Percentiles rank a stretch among this genome's conserved stretches.
phyloP scores from a whole-genome alignment of 2,888 invertebrate genomes.

The Netelia virgata region DNA sequence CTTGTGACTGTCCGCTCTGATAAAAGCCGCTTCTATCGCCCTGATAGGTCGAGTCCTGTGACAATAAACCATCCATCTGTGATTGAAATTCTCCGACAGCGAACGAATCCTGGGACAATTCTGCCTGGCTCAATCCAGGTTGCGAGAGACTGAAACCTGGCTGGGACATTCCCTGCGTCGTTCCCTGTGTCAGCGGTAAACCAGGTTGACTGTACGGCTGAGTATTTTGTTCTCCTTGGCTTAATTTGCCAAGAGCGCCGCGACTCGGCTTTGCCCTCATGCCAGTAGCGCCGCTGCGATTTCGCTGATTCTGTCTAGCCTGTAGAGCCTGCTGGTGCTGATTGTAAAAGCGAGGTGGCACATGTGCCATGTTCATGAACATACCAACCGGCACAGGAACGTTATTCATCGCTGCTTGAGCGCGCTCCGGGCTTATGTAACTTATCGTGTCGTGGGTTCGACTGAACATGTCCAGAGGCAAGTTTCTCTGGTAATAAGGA shows the following conservation, averaged over 20 bases:
- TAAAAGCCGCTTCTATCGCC: conserved; percentile 88
- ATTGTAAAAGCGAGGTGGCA: conserved; percentile 91
- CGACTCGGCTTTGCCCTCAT: conserved; percentile 77
- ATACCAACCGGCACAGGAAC: conserved; percentile 97
- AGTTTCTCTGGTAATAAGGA: conserved; percentile 84
- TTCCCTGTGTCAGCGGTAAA: conserved; percentile 84
- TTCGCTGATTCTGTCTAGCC: conserved; percentile 85
- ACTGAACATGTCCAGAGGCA: conserved; percentile 88
- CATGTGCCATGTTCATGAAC: conserved; percentile 95
- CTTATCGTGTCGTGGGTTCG: conserved; percentile 95
- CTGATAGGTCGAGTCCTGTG: conserved; percentile 96
- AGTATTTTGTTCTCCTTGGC: conserved; percentile 90
- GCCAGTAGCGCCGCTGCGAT: conserved; percentile 75
- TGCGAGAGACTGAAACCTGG: conserved; percentile 90
- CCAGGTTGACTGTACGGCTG: conserved; percentile 89
- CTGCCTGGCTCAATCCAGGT: conserved; percentile 89
- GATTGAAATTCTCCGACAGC: conserved; percentile 94
- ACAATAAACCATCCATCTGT: conserved; percentile 97
- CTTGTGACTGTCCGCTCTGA: conserved; percentile 86
- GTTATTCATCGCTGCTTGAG: conserved; percentile 90
- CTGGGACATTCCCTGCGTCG: conserved; percentile 90
- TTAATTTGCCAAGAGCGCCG: conserved; percentile 82
- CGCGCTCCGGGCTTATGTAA: conserved; percentile 95
- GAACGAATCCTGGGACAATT: conserved; percentile 92
- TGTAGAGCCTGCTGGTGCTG: conserved; percentile 90